A percentile compares a stretch with the other conserved stretches of the same genome.
These are phyloP conservation scores for Xestia sexstrigata DNA, from an alignment of 2,888 invertebrate species.

Conservation along the genomic window DNA sequence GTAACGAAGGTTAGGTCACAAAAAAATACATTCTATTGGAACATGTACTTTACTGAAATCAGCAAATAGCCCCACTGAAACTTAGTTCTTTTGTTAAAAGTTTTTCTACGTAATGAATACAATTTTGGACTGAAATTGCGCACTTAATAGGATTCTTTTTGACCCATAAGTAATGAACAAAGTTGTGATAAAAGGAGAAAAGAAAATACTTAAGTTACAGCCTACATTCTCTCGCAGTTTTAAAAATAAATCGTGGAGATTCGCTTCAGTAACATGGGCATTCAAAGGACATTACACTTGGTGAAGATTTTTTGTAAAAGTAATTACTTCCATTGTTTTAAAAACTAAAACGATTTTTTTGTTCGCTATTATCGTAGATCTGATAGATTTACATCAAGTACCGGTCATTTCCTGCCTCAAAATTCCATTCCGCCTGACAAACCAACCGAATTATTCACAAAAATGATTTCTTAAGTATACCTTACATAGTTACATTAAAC, in stretches of 20 bases:
- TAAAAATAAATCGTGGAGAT: slow-evolving; percentile 31
- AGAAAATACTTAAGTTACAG: slow-evolving; percentile 48
- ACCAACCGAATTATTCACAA: slow-evolving; percentile 62
- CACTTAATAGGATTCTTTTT: slow-evolving; percentile 50
- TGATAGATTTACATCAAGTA: slow-evolving; percentile 69
- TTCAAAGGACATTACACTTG: slow-evolving; percentile 63
- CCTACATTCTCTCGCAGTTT: slow-evolving; percentile 34
- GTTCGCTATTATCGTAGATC: slow-evolving; percentile 70
- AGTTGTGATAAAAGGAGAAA: slow-evolving; percentile 46
- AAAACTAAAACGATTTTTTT: slow-evolving; percentile 67
- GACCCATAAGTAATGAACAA: slow-evolving; percentile 47
- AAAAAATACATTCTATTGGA: slow-evolving; percentile 37
- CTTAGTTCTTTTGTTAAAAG: slow-evolving; percentile 37
- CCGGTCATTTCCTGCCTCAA: slow-evolving; percentile 73
- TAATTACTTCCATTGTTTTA: slow-evolving; percentile 72
- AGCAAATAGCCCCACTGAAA: slow-evolving; percentile 39
- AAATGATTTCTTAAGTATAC: slow-evolving; percentile 71
- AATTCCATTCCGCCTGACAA: slow-evolving; percentile 71
- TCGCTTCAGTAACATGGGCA: slow-evolving; percentile 32
- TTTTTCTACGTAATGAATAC: slow-evolving; percentile 46
- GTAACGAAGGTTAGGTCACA: slow-evolving; percentile 18
- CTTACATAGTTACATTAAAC: slow-evolving; percentile 62
- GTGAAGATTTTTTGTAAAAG: slow-evolving; percentile 56
- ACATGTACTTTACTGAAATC: slow-evolving; percentile 34
- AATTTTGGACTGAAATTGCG: slow-evolving; percentile 50